Evolutionary conservation across 2,888 invertebrate species (phyloP), one percentile per base, ranked within the genome.

Genomic region (Epinotia nisella): DNA sequence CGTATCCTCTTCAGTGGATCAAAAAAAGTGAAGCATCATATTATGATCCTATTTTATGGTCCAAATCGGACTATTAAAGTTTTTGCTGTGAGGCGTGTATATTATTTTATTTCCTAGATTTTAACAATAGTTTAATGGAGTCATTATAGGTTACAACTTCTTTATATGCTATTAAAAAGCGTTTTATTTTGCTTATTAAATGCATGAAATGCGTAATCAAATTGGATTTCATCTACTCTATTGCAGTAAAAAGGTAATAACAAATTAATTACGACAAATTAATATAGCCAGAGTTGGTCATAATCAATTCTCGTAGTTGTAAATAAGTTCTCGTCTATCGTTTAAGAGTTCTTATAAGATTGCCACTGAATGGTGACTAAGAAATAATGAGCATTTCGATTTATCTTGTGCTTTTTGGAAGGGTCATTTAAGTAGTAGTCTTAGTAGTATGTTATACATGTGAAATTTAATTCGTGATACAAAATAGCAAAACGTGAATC

Each of bases 1-100:
- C 82, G 79, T 79, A 79, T 80, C 80, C 82, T 80, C 79, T 79
- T 81, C 79, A 82, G 85, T 49, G 80, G 79, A 75, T 69, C 83
- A 88, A 91, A 92, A 91, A 35, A 92, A 86, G 77, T 81, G 72
- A 76, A 81, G 81, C 80, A 80, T 74, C 81, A 82, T 81, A 81
- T 82, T 77, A 80, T 79, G 81, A 78, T 80, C 74, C 74, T 79
- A 84, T 87, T 89, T 87, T 86, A 88, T 85, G 84, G 85, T 79
- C 82, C 79, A 78, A 81, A 83, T 83, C 68, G 73, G 53, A 66
- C 66, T 73, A 73, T 73, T 51, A 59, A 58, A 68, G 58, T 62
- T 73, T 75, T 76, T 72, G 68, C 71, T 49, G 19, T 35, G 13
- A 70, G n/a, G 61, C 29, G 49, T 74, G 56, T 59, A n/a, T n/a